Conservation (phyloP, 2,113 vertebrate genomes). For the Columba janthina region DNA sequence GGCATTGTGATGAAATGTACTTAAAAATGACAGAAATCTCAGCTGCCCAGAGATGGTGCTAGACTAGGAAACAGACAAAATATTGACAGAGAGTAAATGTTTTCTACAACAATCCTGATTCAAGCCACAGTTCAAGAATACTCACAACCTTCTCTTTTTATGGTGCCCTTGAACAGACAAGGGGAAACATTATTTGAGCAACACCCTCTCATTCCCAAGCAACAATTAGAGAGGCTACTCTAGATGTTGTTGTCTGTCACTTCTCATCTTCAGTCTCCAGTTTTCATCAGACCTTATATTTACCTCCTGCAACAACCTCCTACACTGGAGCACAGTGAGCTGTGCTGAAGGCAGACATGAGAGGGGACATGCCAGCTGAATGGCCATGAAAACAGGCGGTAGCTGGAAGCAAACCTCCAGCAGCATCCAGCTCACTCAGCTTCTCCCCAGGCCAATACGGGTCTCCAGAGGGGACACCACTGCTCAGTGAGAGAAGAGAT, state of each 20-base stretch:
- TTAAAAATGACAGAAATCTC: constrained; percentile 14
- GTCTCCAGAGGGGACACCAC: neutral
- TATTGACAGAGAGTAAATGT: neutral
- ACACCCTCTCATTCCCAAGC: neutral
- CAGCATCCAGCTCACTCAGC: neutral
- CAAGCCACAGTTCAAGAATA: neutral
- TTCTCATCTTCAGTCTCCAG: neutral
- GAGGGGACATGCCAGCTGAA: accelerated
- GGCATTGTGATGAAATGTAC: neutral
- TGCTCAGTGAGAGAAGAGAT: neutral
- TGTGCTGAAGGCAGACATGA: accelerated
- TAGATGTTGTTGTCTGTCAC: neutral
- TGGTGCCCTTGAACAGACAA: neutral
- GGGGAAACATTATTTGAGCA: neutral
- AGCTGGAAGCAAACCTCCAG: neutral
- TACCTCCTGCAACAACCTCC: neutral
- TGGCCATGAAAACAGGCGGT: accelerated
- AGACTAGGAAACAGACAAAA: neutral
- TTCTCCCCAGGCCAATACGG: accelerated
- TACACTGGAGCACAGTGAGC: accelerated
- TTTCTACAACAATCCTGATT: neutral
- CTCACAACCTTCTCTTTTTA: neutral
- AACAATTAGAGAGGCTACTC: neutral
- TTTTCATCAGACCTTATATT: neutral
- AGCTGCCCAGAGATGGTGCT: neutral